Evolutionary conservation across 2,113 vertebrate species (phyloP).

Genomic region (Dipodomys spectabilis): DNA sequence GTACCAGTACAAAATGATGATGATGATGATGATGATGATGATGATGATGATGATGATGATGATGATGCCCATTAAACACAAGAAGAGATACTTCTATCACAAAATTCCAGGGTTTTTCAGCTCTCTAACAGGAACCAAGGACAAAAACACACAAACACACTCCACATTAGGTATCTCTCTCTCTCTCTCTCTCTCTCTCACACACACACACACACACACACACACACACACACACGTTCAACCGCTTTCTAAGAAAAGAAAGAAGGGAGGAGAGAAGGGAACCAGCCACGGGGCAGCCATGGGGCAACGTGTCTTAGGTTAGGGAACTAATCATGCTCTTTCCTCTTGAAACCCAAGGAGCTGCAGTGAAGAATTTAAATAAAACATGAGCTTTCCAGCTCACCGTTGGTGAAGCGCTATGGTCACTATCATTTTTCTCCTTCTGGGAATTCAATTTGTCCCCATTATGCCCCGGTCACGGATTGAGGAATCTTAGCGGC

Average conservation of each 20-base stretch:
- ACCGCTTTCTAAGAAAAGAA: conserved; percentile 65
- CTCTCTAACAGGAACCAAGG: not conserved
- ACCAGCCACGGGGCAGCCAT: not conserved
- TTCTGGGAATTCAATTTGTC: conserved; percentile 87
- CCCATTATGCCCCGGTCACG: conserved; percentile 85
- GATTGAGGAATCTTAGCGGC: conserved; percentile 83
- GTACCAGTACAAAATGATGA: too few species aligned
- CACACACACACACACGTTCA: conserved; percentile 39
- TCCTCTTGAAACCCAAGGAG: conserved; percentile 69
- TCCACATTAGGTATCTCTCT: not conserved
- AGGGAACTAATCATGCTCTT: conserved; percentile 71
- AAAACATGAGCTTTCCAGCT: conserved; percentile 81
- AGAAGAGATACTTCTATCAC: not conserved
- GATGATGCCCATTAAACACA: not conserved
- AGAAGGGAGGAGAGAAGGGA: not conserved
- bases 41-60: too few species aligned
- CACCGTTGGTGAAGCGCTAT: conserved; percentile 71
- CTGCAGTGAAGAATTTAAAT: conserved; percentile 77
- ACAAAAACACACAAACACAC: not conserved
- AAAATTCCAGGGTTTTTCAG: not conserved
- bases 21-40: too few species aligned
- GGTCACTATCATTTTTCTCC: conserved; percentile 86
- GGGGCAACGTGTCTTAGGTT: conserved; percentile 62
- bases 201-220: not conserved
- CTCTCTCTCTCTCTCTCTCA: too few species aligned